Evolutionary conservation across 2,113 vertebrate species (phyloP), one percentile per base, ranked within the genome.

Genomic region (Centrocercus urophasianus): DNA sequence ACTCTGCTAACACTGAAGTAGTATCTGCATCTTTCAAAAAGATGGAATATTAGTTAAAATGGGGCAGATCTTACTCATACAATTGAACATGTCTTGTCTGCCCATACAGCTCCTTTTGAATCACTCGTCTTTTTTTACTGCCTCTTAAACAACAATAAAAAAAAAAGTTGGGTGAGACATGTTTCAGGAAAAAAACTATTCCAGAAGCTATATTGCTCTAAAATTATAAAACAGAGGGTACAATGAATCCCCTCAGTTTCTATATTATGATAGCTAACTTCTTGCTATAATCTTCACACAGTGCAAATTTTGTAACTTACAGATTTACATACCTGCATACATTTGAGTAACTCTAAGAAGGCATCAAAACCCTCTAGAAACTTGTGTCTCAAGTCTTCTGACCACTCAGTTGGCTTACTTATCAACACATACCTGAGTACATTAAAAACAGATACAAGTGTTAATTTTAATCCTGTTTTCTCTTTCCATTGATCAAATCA

Each of bases 341-440:
- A 99, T 95, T 98, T 99, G 20, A 99, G 97, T 89, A 99, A 98
- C 82, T 99, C 99, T 96, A 99, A 97, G 93, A 99, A 99, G 67
- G 98, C 98, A 54, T 99, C 98, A 42, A 99, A 98, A 59, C 99
- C 99, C 93, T 99, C 99, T 7, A 99, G 97, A 94, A 99, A 99
- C 97, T 99, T 99, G 48, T 97, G 76, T 81, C 99, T 97, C 96
- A 99, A 97, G 72, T 98, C 98, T 86, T 99, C 98, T 28, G 97
- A 98, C 99, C 99, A 99, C 45, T 99, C 98, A 4, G 97, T 95
- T 36, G 99, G 99, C 57, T 98, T 98, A 93, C 98, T 99, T 95
- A 99, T 99, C 89, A 99, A 96, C 63, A 99, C 98, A 17, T 99
- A 99, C 95, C 99, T 99, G 93, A n/a, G 75, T 18, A 88, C 32